Conservation (phyloP, 2,888 invertebrate species). For the Aricia artaxerxes region DNA sequence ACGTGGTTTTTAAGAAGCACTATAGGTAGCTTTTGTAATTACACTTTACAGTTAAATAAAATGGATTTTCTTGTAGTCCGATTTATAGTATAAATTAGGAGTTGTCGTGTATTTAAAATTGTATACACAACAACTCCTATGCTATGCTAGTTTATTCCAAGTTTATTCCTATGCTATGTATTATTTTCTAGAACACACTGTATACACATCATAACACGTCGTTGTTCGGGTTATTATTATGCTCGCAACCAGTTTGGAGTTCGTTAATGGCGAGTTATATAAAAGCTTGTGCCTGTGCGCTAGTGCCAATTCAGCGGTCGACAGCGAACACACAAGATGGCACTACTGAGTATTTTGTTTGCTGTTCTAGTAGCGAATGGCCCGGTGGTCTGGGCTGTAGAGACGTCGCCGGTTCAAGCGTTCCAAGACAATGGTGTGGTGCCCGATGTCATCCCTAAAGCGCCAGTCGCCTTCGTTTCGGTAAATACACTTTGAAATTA, state of each 20-base stretch:
- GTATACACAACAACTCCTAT: too few species aligned
- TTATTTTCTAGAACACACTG: not conserved
- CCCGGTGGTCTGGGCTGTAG: not conserved
- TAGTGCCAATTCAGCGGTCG: not conserved
- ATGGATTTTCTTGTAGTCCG: too few species aligned
- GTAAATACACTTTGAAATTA: not conserved
- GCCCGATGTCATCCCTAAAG: constrained; percentile 21
- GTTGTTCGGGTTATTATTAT: constrained; percentile 1
- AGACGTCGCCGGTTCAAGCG: not conserved
- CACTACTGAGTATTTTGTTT: not conserved
- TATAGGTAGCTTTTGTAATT: too few species aligned
- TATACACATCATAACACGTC: not conserved
- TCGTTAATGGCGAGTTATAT: not conserved
- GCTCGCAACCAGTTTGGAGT: not conserved
- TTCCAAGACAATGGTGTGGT: not conserved
- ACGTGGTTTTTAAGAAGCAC: too few species aligned
- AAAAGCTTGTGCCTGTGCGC: not conserved
- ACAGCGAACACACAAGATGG: not conserved
- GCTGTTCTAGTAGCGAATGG: not conserved
- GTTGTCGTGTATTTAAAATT: too few species aligned
- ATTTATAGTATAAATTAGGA: too few species aligned
- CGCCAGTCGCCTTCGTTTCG: constrained; percentile 7
- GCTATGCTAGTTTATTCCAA: too few species aligned
- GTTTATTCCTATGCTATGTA: too few species aligned
- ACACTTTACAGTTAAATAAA: too few species aligned